Evolutionary conservation across 2,113 vertebrate genomes (phyloP), one percentile per base, ranked within the genome.

Genomic region (Dipodomys ordii): DNA sequence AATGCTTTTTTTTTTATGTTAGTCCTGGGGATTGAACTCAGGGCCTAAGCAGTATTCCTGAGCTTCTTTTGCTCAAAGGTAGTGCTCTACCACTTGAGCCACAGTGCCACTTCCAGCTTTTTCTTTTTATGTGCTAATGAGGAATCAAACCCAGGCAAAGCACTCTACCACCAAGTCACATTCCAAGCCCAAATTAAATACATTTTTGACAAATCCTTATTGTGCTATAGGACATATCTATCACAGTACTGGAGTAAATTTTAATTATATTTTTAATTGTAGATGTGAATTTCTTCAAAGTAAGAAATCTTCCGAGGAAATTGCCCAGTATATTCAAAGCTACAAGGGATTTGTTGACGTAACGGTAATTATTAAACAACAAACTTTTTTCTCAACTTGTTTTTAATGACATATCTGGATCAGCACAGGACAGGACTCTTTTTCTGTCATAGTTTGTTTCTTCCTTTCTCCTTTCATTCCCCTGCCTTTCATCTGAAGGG

Each of bases 241-340:
- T 91, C 32, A 82, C 12, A 71, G 25, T 80, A 39, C 64, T 28
- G 8, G 1, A 25, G 2, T 71, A 80, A 35, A 32, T 67, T 93
- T 94, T 77, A 80, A 69, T 88, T 85, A 27, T 64, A 25, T 94
- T 96, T 87, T 78, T 88, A 39, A 91, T 87, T 88, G 60, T 76
- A 97, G 96, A 72, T 97, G 94, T 95, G 91, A 96, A 84, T 97
- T 97, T 95, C 94, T 98, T 93, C 92, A 68, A 93, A 97, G 88
- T 64, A 96, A 96, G 92, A 98, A 98, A 88, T 88, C 96, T 2
- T 84, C 90, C 67, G 90, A 96, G 15, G 95, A 98, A 95, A 97
- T 97, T 76, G 62, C 93, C 83, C 73, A 83, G 18, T 97, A 97
- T 64, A 93, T 90, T 91, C 69, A 94, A 87, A 97, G n/a, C 76